Percentiles rank a stretch among this genome's conserved stretches.
phyloP scores from a whole-genome alignment of 2,797 vertebrate genomes.

The Calcarius lapponicus region DNA sequence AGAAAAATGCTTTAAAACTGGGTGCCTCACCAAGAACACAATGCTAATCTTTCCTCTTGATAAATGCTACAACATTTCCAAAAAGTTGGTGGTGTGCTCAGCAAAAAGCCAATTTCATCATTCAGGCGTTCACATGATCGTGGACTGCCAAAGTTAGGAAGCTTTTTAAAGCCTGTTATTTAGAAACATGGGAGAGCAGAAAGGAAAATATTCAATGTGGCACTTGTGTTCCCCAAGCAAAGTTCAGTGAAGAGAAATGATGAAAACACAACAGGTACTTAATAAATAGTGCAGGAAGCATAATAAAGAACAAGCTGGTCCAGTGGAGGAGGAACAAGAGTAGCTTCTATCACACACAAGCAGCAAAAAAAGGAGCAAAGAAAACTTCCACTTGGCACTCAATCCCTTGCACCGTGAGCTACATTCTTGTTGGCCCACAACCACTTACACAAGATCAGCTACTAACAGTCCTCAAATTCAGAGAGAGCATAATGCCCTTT shows the following conservation, averaged over 20 bases:
- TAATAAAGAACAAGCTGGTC: not conserved
- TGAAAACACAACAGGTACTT: not conserved
- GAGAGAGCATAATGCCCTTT: not conserved
- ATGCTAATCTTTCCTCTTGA: not conserved
- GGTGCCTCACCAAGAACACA: not conserved
- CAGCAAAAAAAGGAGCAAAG: not conserved
- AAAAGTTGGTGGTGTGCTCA: not conserved
- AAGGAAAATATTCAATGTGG: not conserved
- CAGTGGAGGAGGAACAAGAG: not conserved
- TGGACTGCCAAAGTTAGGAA: accelerated
- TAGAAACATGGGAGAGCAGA: not conserved
- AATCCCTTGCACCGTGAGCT: not conserved
- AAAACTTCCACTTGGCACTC: not conserved
- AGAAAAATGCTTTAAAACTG: not conserved
- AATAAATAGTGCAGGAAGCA: not conserved
- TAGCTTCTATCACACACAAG: not conserved
- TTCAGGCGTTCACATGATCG: not conserved
- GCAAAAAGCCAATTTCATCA: not conserved
- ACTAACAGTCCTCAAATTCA: not conserved
- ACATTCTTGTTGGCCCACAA: not conserved
- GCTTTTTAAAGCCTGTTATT: not conserved
- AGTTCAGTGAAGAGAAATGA: not conserved
- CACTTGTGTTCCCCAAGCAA: not conserved
- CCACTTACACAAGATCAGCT: not conserved
- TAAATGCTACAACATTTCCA: not conserved